Conservation (phyloP, 2,888 invertebrate genomes). For the Drosophila kambysellisi region DNA sequence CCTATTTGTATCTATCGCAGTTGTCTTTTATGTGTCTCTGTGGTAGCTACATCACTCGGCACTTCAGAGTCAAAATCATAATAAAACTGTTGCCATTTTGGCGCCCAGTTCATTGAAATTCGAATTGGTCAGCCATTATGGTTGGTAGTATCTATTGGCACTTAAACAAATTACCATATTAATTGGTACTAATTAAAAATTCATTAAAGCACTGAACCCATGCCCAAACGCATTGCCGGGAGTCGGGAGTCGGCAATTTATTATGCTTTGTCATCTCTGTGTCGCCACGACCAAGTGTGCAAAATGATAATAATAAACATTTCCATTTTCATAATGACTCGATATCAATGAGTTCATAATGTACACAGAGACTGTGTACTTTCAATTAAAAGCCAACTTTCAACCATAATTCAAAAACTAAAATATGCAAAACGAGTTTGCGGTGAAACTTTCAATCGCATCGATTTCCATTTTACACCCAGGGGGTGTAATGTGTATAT, state of each 20-base stretch:
- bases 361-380: constrained; percentile 64
- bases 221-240: constrained; percentile 20
- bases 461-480: constrained; percentile 56
- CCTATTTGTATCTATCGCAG: neutral
- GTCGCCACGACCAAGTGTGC: constrained; percentile 64
- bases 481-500: constrained; percentile 13
- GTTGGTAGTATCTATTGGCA: constrained; percentile 48
- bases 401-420: constrained; percentile 79
- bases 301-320: constrained; percentile 79
- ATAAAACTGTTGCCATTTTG: constrained; percentile 3
- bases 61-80: neutral
- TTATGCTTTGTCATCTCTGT: constrained; percentile 79
- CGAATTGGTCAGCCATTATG: constrained; percentile 1
- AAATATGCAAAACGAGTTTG: constrained; percentile 72
- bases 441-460: constrained; percentile 68
- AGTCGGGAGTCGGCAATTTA: constrained; percentile 48
- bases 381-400: constrained; percentile 80
- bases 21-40: neutral
- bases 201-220: constrained; percentile 67
- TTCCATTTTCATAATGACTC: constrained; percentile 71
- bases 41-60: neutral
- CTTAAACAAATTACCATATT: constrained; percentile 82
- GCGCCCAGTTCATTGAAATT: constrained; percentile 5
- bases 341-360: constrained; percentile 80
- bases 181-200: constrained; percentile 82